Conservation (phyloP, 1,140 invertebrate genomes). For the Drosophila neocordata region DNA sequence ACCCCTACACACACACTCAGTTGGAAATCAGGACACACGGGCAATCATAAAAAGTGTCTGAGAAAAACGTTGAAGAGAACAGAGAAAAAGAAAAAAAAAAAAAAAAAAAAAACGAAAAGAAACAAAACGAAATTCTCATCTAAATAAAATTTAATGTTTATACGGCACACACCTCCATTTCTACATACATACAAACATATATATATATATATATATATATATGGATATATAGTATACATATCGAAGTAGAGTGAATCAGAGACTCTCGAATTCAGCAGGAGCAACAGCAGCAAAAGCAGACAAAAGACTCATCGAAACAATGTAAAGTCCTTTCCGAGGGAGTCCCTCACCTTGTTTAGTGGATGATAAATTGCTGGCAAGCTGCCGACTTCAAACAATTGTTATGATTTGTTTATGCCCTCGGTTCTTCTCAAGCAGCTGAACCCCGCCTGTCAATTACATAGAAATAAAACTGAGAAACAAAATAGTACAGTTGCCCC, state of each 20-base stretch:
- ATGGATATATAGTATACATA: background rate
- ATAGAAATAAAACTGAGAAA: constrained; percentile 19
- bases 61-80: constrained; percentile 9
- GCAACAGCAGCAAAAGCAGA: constrained; percentile 1
- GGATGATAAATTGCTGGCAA: constrained; percentile 73
- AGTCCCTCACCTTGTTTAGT: constrained; percentile 49
- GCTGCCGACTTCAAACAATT: constrained; percentile 47
- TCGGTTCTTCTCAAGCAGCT: constrained; percentile 54
- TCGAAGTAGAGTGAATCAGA: constrained; percentile 21
- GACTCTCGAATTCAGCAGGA: background rate
- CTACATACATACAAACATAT: background rate
- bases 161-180: constrained; percentile 63
- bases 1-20: constrained; percentile 67
- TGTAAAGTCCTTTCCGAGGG: constrained; percentile 50
- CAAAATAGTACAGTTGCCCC: constrained; percentile 27
- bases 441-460: constrained; percentile 46
- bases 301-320: constrained; percentile 46
- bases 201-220: background rate
- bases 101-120: background rate
- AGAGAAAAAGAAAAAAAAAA: background rate
- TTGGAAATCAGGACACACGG: constrained; percentile 73
- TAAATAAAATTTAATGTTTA: constrained; percentile 79
- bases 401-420: constrained; percentile 72
- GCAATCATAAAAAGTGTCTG: constrained; percentile 53
- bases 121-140: constrained; percentile 55